Evolutionary conservation across 2,888 invertebrate species (phyloP), one percentile per base, ranked within the genome.

Genomic region (Yponomeuta evonymella): DNA sequence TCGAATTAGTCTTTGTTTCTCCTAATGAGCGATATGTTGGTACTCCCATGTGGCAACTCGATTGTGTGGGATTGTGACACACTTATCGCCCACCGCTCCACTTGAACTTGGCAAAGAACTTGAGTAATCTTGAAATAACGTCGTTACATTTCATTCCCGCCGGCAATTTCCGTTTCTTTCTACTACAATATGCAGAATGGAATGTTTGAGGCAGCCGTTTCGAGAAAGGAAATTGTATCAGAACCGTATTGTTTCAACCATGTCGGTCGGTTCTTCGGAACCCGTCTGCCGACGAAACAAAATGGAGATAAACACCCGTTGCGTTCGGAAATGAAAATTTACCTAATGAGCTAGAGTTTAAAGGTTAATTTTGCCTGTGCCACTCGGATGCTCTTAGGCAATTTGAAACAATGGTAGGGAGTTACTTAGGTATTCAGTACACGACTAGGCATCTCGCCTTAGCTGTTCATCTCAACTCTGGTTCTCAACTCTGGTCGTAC

Each of bases 161-260:
- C 23, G 48, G 66, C 64, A 69, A 69, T 70, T 70, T 73, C 72
- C 72, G 70, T 36, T 63, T 58, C 51, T 58, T 58, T 67, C 65
- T 23, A 2, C 11, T 48, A n/a, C 23, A 68, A 48, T 62, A 69
- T 67, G 58, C 65, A 71, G 68, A 66, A 67, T 70, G 65, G 65
- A 67, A 63, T 71, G 51, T 23, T 51, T 67, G 62, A 75, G 73
- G 15, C 72, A 75, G 71, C 66, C 71, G 67, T 43, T 51, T 62
- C 64, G 66, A 74, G 72, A 75, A 75, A 72, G 71, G 72, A 71
- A 74, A 73, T 72, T 72, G 69, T 72, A 72, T 72, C 72, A 72
- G 70, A 72, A 72, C 72, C 58, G 8, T 65, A 68, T 72, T 72
- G 70, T 70, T 67, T 70, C 68, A 68, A 71, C 65, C 58, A 23